A percentile compares a stretch with the other conserved stretches of the same genome.
Evolutionary conservation across 2,113 vertebrate species (phyloP).

Genomic region (Neomonachus schauinslandi): DNA sequence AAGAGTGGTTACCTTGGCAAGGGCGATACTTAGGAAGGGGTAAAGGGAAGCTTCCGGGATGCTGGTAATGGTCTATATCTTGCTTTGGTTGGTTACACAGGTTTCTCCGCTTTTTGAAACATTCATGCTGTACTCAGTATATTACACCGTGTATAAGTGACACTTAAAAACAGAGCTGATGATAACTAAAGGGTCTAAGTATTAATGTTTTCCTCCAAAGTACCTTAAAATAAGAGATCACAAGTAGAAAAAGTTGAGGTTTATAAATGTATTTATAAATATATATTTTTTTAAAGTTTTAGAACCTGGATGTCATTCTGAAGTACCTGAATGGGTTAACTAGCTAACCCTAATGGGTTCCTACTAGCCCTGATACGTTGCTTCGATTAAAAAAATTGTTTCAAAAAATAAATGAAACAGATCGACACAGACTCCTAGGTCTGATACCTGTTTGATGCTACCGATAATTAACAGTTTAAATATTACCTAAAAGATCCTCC

Average conservation of each 20-base stretch:
- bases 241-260: neutral
- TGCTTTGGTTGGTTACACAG: neutral
- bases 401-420: constrained; percentile 42
- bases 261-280: neutral
- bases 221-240: neutral
- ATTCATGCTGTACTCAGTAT: neutral
- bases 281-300: neutral
- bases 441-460: neutral
- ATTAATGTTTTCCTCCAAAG: neutral
- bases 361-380: neutral
- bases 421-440: neutral
- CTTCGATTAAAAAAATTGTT: neutral
- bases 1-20: neutral
- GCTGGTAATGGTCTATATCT: neutral
- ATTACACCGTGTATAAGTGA: neutral
- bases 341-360: neutral
- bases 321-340: neutral
- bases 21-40: neutral
- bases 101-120: constrained; percentile 15
- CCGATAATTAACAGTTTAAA: constrained; percentile 10
- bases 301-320: neutral
- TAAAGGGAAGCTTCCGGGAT: neutral
- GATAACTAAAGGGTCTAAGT: neutral
- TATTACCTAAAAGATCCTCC: constrained; percentile 98
- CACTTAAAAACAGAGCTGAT: neutral